Evolutionary conservation across 2,113 vertebrate genomes (phyloP), one percentile per base, ranked within the genome.

Genomic region (Cathartes aura): DNA sequence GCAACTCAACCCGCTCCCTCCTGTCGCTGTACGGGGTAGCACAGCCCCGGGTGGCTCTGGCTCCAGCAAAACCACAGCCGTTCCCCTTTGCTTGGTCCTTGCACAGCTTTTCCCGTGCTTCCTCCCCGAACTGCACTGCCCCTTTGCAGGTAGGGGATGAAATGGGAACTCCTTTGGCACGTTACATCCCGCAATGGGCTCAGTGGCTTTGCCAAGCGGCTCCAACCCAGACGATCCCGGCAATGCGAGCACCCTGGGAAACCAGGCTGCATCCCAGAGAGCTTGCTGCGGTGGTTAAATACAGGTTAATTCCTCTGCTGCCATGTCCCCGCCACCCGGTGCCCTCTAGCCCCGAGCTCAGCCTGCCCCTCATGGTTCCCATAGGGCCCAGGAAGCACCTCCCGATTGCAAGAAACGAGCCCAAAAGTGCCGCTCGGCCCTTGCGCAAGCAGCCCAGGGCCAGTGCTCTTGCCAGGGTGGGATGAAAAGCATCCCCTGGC

Each of bases 21-120:
- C 71, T 2, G 0, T 34, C 3, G 1, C 32, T 15, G 6, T 11
- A 4, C 2, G 4, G 64, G 70, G 12, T 8, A 8, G 32, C 23
- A 2, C 34, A 9, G 58, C 64, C 64, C 40, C 1, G 0, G 6
- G 22, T 1, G 3, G 48, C 26, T 80, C 68, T 3, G 2, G 26
- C 47, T 82, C 34, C 67, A 29, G 32, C 24, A n/a, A 67, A 56
- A 22, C 13, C 2, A 0, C 58, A 5, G 48, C 60, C 1, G 0
- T 23, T 42, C 18, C 64, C 29, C 48, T 63, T 14, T 0, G 0
- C 38, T 30, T 8, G 27, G 10, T 11, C 43, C 29, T n/a, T 5
- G 53, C 9, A 3, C 14, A 20, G 59, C 60, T 91, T 50, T 32
- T 32, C 45, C 38, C 1, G 1, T 4, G 6, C 24, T 42, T 16